A percentile compares a stretch with the other conserved stretches of the same genome.
Evolutionary conservation across 2,113 vertebrate genomes (phyloP).

Genomic region (Anhinga anhinga): DNA sequence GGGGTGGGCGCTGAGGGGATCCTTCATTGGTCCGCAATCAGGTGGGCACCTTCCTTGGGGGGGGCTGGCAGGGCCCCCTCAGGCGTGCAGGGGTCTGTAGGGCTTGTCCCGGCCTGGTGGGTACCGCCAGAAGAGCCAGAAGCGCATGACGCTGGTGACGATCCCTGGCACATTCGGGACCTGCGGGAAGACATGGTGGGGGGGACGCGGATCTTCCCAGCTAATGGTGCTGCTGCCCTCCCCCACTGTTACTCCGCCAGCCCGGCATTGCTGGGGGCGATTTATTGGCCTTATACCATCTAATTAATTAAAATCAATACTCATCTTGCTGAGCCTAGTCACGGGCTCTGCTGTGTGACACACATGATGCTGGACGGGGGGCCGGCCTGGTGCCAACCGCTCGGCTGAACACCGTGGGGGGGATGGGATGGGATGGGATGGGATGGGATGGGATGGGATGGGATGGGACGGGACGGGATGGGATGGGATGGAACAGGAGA

Average conservation of each 20-base stretch:
- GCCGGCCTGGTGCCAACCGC: not conserved
- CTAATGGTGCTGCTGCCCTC: not conserved
- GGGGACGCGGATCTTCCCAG: not conserved
- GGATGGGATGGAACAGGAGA: too few species aligned
- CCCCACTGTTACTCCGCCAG: not conserved
- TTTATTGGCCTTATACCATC: not conserved
- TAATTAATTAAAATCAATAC: slow-evolving; percentile 47
- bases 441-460: not conserved
- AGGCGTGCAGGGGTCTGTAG: slow-evolving; percentile 75
- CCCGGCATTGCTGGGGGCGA: not conserved
- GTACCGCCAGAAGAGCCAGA: slow-evolving; percentile 89
- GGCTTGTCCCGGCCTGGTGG: slow-evolving; percentile 38
- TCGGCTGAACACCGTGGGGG: not conserved
- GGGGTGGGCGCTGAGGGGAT: not conserved
- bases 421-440: not conserved
- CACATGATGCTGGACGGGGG: rapidly evolving
- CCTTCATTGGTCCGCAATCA: rapidly evolving
- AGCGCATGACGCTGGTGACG: slow-evolving; percentile 84
- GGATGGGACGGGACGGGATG: too few species aligned
- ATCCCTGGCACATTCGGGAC: slow-evolving; percentile 90
- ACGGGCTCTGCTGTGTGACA: not conserved
- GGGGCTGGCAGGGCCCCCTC: not conserved
- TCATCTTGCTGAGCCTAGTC: not conserved
- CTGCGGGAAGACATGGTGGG: slow-evolving; percentile 53
- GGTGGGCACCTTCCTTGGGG: rapidly evolving